A percentile compares a stretch with the other conserved stretches of the same genome.
Conservation (phyloP, 2,797 vertebrate genomes). For the Aeoliscus strigatus region DNA sequence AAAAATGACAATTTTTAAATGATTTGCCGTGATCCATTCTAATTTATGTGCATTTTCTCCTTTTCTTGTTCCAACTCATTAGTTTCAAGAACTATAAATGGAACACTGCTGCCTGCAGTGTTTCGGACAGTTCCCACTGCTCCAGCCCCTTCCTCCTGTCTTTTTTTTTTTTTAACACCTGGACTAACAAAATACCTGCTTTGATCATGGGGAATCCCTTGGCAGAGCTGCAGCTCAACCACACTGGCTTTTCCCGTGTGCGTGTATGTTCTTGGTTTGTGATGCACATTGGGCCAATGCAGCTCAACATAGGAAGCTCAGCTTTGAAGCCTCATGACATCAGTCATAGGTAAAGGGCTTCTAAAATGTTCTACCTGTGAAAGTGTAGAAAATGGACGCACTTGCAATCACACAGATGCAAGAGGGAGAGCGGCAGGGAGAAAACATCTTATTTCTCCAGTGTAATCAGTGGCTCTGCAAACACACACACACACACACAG, state of each 20-base stretch:
- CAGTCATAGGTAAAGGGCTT: constrained; percentile 28
- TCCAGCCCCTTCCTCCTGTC: constrained; percentile 52
- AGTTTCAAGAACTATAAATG: too few species aligned
- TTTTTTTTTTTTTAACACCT: constrained; percentile 69
- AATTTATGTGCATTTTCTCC: too few species aligned
- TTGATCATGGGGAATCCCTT: constrained; percentile 71
- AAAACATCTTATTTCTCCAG: constrained; percentile 63
- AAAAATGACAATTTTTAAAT: too few species aligned
- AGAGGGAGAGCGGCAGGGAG: constrained; percentile 39
- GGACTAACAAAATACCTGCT: constrained; percentile 69
- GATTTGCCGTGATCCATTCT: too few species aligned
- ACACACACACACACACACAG: constrained; percentile 41
- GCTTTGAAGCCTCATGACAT: constrained; percentile 34
- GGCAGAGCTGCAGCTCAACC: constrained; percentile 55
- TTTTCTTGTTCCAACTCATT: too few species aligned
- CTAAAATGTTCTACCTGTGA: constrained; percentile 35
- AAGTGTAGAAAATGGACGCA: constrained; percentile 42
- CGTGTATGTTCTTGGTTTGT: constrained; percentile 18
- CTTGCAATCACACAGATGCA: constrained; percentile 21
- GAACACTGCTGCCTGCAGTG: too few species aligned
- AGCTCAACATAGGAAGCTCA: constrained; percentile 43
- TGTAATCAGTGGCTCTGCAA: constrained; percentile 67
- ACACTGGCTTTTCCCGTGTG: constrained; percentile 32
- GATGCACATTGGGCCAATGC: constrained; percentile 38
- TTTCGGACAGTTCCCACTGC: too few species aligned